Base-by-base conservation (phyloP, 2,113 vertebrate genomes). In the Ivindomyrus marchei region DNA sequence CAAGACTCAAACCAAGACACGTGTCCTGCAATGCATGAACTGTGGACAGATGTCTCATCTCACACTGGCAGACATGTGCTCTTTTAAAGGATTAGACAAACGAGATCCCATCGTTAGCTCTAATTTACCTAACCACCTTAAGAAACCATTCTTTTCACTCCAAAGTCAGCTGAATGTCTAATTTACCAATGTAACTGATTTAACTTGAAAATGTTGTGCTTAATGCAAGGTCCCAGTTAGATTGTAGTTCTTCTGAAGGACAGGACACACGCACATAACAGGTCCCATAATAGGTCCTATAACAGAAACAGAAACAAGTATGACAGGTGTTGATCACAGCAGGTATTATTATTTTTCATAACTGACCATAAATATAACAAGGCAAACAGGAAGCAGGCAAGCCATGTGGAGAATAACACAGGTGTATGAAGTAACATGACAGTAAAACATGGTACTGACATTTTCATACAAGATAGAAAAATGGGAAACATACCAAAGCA, bases 81-180 rank as follows among this genome's bases (percentile, higher is more conserved):
- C 90, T 91, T 90, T 96, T 95, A 96, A 94, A 91, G 93, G 95
- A 95, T 96, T 95, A 96, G 91, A 77, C 90, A 92, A 94, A 94
- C 94, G 93, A 95, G 95, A 95, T 95, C 94, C 93, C 91, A n/a
- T 95, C 94, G 93, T 94, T 94, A 94, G 91, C 46, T 77, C 90
- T 89, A 89, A 91, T 62, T 88, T 86, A 86, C 52, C 70, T 90
- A 85, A 90, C 92, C 89, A 84, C 91, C 94, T 94, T 91, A 92
- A 91, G 92, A 85, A 6, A 56, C 36, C 21, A 56, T 85, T 87
- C 49, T 50, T 93, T 92, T 92, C 83, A 91, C 89, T 8, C 46
- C 46, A 50, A 47, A 47, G 21, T 42, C 36, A 56, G 36, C 21
- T 8, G 7, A 24, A 77, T 15, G 70, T 36, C 27, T 13, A 7